phyloP scores from a whole-genome alignment of 2,888 invertebrate genomes.

The Latrodectus hesperus region DNA sequence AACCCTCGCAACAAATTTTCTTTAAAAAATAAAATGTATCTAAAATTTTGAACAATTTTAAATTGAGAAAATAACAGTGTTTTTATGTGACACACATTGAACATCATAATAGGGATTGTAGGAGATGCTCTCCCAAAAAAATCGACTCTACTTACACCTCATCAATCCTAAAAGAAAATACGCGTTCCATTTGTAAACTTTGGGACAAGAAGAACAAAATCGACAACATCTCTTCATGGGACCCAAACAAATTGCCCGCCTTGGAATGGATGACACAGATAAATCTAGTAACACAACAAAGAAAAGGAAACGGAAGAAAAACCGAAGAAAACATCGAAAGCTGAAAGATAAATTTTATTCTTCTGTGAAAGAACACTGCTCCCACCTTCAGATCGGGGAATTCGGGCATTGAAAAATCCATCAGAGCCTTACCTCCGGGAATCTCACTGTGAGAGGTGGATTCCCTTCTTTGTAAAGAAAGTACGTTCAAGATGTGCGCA shows the following conservation, averaged over 20 bases:
- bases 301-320: slow-evolving; percentile 14
- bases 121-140: too few relatives aligned
- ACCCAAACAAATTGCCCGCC: slow-evolving; percentile 25
- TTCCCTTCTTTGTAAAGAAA: slow-evolving; percentile 15
- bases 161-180: neutral
- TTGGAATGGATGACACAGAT: slow-evolving; percentile 29
- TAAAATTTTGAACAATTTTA: too few relatives aligned
- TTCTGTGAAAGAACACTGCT: neutral
- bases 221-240: slow-evolving; percentile 14
- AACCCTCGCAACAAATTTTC: too few relatives aligned
- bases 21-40: too few relatives aligned
- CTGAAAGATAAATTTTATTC: slow-evolving; percentile 35
- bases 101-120: too few relatives aligned
- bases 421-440: slow-evolving; percentile 31
- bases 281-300: slow-evolving; percentile 12
- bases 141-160: neutral
- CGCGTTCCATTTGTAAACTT: slow-evolving; percentile 2
- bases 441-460: slow-evolving; percentile 7
- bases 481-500: neutral
- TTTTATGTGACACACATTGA: too few relatives aligned
- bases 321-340: slow-evolving; percentile 20
- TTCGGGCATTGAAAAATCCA: slow-evolving; percentile 14
- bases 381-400: neutral
- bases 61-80: too few relatives aligned
- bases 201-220: slow-evolving; percentile 10